Evolutionary conservation across 2,888 invertebrate species (phyloP).

Genomic region (Ichneumon xanthorius): DNA sequence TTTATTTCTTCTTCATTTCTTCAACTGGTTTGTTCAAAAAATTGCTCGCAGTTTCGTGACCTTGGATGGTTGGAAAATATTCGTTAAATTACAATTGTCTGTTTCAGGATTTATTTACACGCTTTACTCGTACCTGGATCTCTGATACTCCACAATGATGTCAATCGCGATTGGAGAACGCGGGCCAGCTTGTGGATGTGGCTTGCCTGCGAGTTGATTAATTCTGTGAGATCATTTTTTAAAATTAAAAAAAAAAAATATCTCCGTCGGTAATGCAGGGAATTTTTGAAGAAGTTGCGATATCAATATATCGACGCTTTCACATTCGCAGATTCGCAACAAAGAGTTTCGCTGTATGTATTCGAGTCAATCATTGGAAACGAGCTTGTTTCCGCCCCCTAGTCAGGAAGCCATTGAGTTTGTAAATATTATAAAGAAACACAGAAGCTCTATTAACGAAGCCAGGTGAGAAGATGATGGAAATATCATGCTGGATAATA

Average conservation of each 20-base stretch:
- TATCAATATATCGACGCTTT: neutral
- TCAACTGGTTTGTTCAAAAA: constrained; percentile 75
- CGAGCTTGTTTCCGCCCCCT: constrained; percentile 74
- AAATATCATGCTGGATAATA: neutral
- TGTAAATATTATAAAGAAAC: constrained; percentile 75
- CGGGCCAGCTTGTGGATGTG: constrained; percentile 76
- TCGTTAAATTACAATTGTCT: constrained; percentile 13
- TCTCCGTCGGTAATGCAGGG: neutral
- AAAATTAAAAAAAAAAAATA: no score
- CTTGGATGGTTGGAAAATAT: neutral
- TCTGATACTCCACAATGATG: constrained; percentile 70
- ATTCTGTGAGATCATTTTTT: constrained; percentile 75
- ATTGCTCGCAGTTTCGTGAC: neutral
- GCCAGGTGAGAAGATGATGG: constrained; percentile 58
- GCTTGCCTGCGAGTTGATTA: constrained; percentile 76
- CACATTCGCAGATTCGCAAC: constrained; percentile 47
- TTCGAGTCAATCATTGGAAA: constrained; percentile 60
- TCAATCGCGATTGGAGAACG: constrained; percentile 65
- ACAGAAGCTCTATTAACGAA: constrained; percentile 71
- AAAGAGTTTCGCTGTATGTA: constrained; percentile 60
- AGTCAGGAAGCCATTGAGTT: constrained; percentile 76
- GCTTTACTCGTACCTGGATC: constrained; percentile 75
- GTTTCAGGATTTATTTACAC: constrained; percentile 76
- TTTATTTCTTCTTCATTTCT: constrained; percentile 74
- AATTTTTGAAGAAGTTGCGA: neutral